These are phyloP conservation scores for Drosophila neutralis DNA, from an alignment of 2,888 invertebrate genomes.

Conservation along the genomic window DNA sequence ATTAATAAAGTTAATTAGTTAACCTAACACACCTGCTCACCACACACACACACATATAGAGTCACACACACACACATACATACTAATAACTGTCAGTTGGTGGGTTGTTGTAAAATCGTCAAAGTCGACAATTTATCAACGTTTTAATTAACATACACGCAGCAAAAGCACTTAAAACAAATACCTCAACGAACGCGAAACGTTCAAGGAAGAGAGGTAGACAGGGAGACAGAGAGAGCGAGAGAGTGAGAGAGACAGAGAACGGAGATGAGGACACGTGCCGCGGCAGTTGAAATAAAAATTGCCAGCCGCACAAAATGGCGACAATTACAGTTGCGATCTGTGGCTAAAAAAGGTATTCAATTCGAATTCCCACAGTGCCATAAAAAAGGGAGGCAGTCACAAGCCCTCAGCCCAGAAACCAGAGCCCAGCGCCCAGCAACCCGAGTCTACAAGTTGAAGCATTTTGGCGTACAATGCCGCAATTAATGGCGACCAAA, in stretches of 20 bases:
- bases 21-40: slow-evolving; percentile 20
- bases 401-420: not conserved
- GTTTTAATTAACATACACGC: slow-evolving; percentile 66
- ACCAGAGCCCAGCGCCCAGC: not conserved
- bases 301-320: slow-evolving; percentile 45
- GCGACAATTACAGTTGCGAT: slow-evolving; percentile 64
- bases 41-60: slow-evolving; percentile 1
- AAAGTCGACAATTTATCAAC: slow-evolving; percentile 62
- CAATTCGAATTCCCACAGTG: slow-evolving; percentile 35
- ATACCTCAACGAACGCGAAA: slow-evolving; percentile 42
- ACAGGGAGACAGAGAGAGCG: not conserved
- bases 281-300: slow-evolving; percentile 53
- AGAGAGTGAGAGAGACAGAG: not conserved
- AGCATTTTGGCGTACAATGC: slow-evolving; percentile 27
- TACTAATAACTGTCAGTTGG: slow-evolving; percentile 19
- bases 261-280: slow-evolving; percentile 40
- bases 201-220: slow-evolving; percentile 24
- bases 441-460: not conserved
- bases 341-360: slow-evolving; percentile 33
- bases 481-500: slow-evolving; percentile 55
- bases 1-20: slow-evolving; percentile 35
- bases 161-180: slow-evolving; percentile 59
- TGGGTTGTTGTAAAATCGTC: slow-evolving; percentile 46
- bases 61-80: not conserved
- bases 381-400: slow-evolving; percentile 22